Evolutionary conservation across 2,888 invertebrate species (phyloP).

Genomic region (Coelopa pilipes): DNA sequence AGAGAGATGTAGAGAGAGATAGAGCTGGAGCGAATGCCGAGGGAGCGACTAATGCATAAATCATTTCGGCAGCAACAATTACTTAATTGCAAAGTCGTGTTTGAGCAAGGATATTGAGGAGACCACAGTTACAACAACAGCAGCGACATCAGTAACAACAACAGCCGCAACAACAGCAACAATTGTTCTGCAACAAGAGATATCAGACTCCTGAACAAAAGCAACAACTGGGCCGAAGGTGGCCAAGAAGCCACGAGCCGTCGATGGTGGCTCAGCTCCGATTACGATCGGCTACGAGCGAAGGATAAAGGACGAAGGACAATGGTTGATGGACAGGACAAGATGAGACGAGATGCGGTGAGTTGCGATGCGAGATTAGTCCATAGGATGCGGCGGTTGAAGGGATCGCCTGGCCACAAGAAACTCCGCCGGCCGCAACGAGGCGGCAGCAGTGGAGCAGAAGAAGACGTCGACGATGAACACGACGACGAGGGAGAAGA

Average conservation of each 20-base stretch:
- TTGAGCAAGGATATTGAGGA: conserved; percentile 41
- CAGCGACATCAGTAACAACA: neutral
- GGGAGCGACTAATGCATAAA: conserved; percentile 21
- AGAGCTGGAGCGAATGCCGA: too few species aligned
- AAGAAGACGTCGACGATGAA: too few species aligned
- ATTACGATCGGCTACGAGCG: too few species aligned
- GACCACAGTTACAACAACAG: neutral
- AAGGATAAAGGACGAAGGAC: neutral
- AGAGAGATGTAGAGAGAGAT: neutral
- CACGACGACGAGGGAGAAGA: too few species aligned
- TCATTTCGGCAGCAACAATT: conserved; percentile 48
- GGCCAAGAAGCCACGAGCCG: neutral
- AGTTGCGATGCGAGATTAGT: too few species aligned
- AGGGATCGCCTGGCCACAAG: neutral
- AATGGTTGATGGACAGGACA: too few species aligned
- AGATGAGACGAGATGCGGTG: too few species aligned
- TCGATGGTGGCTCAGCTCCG: neutral
- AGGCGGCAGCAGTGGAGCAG: neutral
- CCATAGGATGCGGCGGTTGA: neutral
- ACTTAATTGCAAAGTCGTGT: conserved; percentile 63
- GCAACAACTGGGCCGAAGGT: conserved; percentile 1
- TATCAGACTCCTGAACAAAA: neutral
- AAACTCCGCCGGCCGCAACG: neutral
- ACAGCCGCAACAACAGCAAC: too few species aligned
- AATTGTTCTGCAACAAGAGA: too few species aligned